phyloP scores from a whole-genome alignment of 2,888 invertebrate species.

The Elysia crispata region DNA sequence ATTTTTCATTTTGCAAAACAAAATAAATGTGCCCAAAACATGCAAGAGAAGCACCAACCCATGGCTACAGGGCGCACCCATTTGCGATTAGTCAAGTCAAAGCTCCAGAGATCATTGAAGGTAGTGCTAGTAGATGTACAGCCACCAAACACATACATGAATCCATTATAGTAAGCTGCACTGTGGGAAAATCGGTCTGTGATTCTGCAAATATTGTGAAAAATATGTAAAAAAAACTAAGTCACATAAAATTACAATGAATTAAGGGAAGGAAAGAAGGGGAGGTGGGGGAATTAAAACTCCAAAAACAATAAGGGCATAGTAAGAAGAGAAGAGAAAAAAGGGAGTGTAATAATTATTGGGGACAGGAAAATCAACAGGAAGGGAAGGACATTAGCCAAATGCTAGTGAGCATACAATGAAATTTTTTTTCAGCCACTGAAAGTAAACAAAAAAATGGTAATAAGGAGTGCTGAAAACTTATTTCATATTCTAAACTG shows the following conservation, averaged over 20 bases:
- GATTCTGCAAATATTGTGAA: slow-evolving; percentile 80
- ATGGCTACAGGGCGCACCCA: slow-evolving; percentile 83
- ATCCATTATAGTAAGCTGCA: slow-evolving; percentile 81
- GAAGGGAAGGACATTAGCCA: too few relatives aligned
- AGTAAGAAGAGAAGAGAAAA: not conserved
- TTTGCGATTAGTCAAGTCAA: slow-evolving; percentile 89
- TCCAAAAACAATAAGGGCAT: not conserved
- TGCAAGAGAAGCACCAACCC: slow-evolving; percentile 63
- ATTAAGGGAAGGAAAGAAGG: too few relatives aligned
- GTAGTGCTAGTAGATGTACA: slow-evolving; percentile 95
- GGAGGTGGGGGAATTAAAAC: too few relatives aligned
- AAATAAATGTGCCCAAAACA: not conserved
- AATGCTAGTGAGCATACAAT: too few relatives aligned
- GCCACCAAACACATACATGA: slow-evolving; percentile 95
- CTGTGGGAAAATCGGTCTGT: slow-evolving; percentile 95
- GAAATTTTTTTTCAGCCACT: too few relatives aligned
- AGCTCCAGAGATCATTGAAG: slow-evolving; percentile 96
- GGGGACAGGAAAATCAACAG: too few relatives aligned
- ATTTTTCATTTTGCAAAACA: not conserved
- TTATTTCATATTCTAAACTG: too few relatives aligned
- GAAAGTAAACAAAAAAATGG: too few relatives aligned
- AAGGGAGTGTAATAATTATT: too few relatives aligned
- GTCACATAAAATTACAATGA: too few relatives aligned
- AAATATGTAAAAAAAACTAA: not conserved
- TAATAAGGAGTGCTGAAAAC: too few relatives aligned